phyloP scores from a whole-genome alignment of 1,140 invertebrate species.

The Aphis craccivora region DNA sequence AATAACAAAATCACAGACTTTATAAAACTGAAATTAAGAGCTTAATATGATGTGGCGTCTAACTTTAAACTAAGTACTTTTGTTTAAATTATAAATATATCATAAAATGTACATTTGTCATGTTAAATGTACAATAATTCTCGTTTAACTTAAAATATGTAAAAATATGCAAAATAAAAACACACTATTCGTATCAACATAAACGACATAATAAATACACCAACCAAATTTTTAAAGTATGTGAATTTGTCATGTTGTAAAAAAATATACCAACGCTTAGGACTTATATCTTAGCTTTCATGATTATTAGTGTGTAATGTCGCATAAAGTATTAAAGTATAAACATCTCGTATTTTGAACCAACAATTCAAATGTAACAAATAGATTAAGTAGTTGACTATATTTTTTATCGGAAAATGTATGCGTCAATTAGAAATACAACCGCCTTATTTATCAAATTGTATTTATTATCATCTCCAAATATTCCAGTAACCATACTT shows the following conservation, averaged over 20 bases:
- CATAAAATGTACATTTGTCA: neutral
- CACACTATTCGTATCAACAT: neutral
- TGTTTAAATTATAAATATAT: neutral
- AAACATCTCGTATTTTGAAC: neutral
- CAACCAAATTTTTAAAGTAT: neutral
- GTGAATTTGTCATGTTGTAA: too few species aligned
- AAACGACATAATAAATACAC: neutral
- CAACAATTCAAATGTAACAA: neutral
- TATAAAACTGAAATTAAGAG: too few species aligned
- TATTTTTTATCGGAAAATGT: neutral
- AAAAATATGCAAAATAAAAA: constrained; percentile 1
- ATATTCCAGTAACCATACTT: neutral
- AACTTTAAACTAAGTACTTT: neutral
- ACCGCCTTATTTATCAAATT: neutral
- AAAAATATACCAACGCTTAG: neutral
- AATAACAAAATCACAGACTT: too few species aligned
- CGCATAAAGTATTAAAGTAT: neutral
- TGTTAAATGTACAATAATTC: neutral
- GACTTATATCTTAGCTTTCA: neutral
- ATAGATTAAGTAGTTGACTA: neutral
- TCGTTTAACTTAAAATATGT: neutral
- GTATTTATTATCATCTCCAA: neutral
- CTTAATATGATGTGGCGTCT: too few species aligned
- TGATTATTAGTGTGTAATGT: neutral
- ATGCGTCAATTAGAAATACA: neutral